Base-by-base conservation (phyloP, 1,140 invertebrate genomes). In the Anastrepha ludens region DNA sequence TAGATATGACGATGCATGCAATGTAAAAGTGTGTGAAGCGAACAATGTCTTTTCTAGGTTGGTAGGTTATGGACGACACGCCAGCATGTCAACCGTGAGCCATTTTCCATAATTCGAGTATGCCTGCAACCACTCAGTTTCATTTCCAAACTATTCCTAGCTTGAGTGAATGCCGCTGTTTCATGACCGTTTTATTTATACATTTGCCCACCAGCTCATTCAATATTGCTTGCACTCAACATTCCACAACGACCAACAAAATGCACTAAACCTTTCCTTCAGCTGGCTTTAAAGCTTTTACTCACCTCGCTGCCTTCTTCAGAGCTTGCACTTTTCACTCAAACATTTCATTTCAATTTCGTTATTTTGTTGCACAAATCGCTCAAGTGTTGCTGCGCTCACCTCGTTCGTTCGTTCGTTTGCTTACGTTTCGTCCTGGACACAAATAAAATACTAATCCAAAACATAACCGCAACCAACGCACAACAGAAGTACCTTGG, bases 31-130 rank as follows among this genome's bases (percentile, higher is more conserved):
- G 55, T 15, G 8, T 50, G 20, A 81, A 81, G 55, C 74, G 47
- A 81, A 81, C 74, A 81, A 81, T 81, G 74, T 55, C 3, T 81
- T 81, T 81, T 81, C 74, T 81, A 81, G 74, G 74, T 81, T 81
- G 74, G 74, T 81, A 81, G 74, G 74, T 81, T 81, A 81, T 81
- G 74, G 74, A 47, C 47, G 74, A 81, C 17, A 81, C 50, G n/a
- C 55, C 9, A 13, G 74, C 47, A 55, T 58, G 50, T 29, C 74
- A 81, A 58, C 74, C 74, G n/a, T 81, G 74, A 81, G 55, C 74
- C 50, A 81, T 81, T 81, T 64, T 39, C 29, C 64, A 17, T 17
- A 62, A 4, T 29, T 29, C 29, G 29, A 29, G 6, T 67, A 7
- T 81, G 8, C 15, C 50, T 81, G 29, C 5, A 74, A 2, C 17